These are phyloP conservation scores for Heliconius charithonia DNA, from an alignment of 2,888 invertebrate genomes.

Conservation along the genomic window DNA sequence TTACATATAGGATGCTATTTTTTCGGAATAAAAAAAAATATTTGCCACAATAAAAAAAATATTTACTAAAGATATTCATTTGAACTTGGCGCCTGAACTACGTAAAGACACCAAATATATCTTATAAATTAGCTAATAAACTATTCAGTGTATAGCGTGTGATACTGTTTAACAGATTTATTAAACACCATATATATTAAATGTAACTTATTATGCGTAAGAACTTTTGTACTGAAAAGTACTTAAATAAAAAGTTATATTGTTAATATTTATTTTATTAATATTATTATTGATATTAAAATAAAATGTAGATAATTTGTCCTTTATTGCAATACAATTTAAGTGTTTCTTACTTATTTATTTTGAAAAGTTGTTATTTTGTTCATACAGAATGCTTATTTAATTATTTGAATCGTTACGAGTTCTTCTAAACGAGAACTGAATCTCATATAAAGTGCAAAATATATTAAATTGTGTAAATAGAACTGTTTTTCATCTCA, in stretches of 20 bases:
- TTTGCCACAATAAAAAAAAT: conserved; percentile 23
- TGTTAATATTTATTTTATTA: conserved; percentile 33
- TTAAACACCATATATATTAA: conserved; percentile 50
- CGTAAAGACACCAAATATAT: conserved; percentile 73
- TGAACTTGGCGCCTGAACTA: conserved; percentile 73
- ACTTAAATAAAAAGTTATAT: conserved; percentile 52
- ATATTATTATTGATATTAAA: not conserved
- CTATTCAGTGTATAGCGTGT: conserved; percentile 76
- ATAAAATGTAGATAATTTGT: not conserved
- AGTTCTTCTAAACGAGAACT: too few species aligned
- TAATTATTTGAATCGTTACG: not conserved
- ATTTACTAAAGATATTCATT: conserved; percentile 35
- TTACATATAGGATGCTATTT: conserved; percentile 26
- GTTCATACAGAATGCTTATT: not conserved
- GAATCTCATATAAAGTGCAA: too few species aligned
- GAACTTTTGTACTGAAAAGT: conserved; percentile 55
- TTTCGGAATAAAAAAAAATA: conserved; percentile 32
- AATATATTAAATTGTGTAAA: not conserved
- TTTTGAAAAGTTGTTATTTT: not conserved
- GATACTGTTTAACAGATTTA: conserved; percentile 81
- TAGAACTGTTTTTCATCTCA: too few species aligned
- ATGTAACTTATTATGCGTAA: conserved; percentile 66
- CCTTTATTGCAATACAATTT: not conserved
- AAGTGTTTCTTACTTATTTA: not conserved
- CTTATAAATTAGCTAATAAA: conserved; percentile 67